Base-by-base conservation (phyloP, 2,797 vertebrate genomes). In the Nyctalus aviator region DNA sequence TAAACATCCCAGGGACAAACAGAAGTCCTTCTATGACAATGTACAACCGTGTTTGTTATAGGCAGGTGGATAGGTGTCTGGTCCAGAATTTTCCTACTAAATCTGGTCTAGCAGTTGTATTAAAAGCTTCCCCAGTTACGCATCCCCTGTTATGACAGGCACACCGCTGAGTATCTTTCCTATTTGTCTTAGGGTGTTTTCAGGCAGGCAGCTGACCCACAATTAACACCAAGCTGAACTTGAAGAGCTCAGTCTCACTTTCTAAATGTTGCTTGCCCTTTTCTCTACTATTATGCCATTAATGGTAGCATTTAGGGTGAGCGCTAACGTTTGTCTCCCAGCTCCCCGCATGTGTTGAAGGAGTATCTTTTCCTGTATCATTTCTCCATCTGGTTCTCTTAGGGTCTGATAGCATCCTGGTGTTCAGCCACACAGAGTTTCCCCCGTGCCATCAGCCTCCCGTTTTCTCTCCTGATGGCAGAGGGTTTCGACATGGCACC, bases 371-470 rank as follows among this genome's bases (percentile, higher is more conserved):
- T 44, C 46, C 23, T 77, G 68, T 59, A 14, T 13, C 0, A 5
- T 44, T 48, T 6, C 0, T 87, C 89, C 20, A 32, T 89, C 44
- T 9, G 0, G 25, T 53, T 8, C 0, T n/a, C 0, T 8, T 37
- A 20, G 0, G 0, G 0, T 0, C 2, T 0, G 0, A 8, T 1
- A 48, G 1, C 2, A 10, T 0, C 8, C 83, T 84, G 46, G 66
- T 85, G 53, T 66, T 46, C 3, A 48, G 82, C 35, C 2, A 3
- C 10, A 64, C 6, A 25, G 68, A 77, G 85, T 69, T 57, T 48
- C 0, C n/a, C 18, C 12, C 59, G 15, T 46, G 79, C 90, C 3
- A 57, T 93, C 84, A 93, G 30, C 32, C n/a, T 46, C 27, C 77
- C 9, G 2, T 79, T 76, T 82, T 41, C 84, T 73, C 12, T 87